A percentile compares a stretch with the other conserved stretches of the same genome.
phyloP scores from a whole-genome alignment of 2,113 vertebrate genomes.

The Cathartes aura region DNA sequence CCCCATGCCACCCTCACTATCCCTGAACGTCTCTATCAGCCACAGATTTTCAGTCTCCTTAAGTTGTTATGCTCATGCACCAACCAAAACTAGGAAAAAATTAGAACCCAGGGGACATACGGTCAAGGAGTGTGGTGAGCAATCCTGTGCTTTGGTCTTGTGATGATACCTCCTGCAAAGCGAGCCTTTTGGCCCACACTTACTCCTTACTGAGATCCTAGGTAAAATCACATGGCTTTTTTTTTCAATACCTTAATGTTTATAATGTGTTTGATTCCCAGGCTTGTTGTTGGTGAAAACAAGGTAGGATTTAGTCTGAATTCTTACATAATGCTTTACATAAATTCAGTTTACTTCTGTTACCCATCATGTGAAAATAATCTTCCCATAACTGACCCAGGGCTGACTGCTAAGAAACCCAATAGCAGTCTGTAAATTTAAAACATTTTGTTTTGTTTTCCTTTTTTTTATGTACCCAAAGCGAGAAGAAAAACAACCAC shows the following conservation, averaged over 20 bases:
- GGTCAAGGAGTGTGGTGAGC: fast-evolving
- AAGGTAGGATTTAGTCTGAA: not conserved
- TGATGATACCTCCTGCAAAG: not conserved
- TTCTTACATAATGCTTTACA: not conserved
- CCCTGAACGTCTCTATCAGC: not conserved
- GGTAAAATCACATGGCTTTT: not conserved
- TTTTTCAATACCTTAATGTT: not conserved
- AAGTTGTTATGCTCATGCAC: not conserved
- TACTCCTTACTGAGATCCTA: not conserved
- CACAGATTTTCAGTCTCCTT: not conserved
- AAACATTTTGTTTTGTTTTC: not conserved
- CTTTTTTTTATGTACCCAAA: not conserved
- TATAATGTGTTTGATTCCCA: not conserved
- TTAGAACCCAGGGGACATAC: fast-evolving
- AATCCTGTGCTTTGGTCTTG: not conserved
- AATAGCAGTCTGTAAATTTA: not conserved
- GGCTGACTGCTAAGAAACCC: not conserved
- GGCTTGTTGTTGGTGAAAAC: not conserved
- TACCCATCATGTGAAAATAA: not conserved
- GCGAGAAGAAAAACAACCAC: not conserved
- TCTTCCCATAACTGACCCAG: not conserved
- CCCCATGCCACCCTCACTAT: not conserved
- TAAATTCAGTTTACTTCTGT: not conserved
- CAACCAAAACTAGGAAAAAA: not conserved
- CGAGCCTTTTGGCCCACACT: not conserved